Evolutionary conservation across 2,113 vertebrate genomes (phyloP).

Genomic region (Pipa parva): DNA sequence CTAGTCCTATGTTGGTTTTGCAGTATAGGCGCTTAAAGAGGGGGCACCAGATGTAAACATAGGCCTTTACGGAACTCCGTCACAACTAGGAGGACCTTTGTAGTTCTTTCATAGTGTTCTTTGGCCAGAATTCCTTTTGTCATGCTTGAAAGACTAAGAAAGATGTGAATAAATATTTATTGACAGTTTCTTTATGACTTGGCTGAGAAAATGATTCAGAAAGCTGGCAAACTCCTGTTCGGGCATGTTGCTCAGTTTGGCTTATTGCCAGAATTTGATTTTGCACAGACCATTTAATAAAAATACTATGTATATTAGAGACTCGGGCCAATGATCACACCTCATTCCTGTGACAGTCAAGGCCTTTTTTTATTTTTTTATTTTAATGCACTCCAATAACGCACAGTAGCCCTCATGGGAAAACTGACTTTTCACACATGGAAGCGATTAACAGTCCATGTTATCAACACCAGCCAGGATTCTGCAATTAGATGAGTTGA

Average conservation of each 20-base stretch:
- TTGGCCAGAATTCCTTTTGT: neutral
- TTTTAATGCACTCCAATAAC: constrained; percentile 47
- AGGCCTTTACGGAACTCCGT: too few species aligned
- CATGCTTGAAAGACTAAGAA: constrained; percentile 2
- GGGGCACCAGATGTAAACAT: too few species aligned
- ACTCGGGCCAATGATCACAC: constrained; percentile 52
- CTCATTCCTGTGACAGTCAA: constrained; percentile 52
- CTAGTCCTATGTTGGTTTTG: too few species aligned
- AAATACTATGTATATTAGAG: constrained; percentile 39
- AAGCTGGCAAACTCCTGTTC: constrained; percentile 45
- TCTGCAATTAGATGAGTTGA: neutral
- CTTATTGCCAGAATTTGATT: constrained; percentile 46
- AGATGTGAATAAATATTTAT: constrained; percentile 29
- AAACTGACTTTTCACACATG: constrained; percentile 48
- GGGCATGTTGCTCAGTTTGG: constrained; percentile 49
- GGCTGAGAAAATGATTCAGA: constrained; percentile 44
- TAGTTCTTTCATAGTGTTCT: neutral
- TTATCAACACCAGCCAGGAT: constrained; percentile 44
- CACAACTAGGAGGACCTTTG: neutral
- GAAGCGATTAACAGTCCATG: constrained; percentile 48
- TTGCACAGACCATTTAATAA: constrained; percentile 53
- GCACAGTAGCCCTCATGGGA: constrained; percentile 51
- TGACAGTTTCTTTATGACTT: constrained; percentile 50
- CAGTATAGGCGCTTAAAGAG: too few species aligned
- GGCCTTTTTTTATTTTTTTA: constrained; percentile 45